Base-by-base conservation (phyloP, 1,140 invertebrate genomes). In the Zaprionus davidi region DNA sequence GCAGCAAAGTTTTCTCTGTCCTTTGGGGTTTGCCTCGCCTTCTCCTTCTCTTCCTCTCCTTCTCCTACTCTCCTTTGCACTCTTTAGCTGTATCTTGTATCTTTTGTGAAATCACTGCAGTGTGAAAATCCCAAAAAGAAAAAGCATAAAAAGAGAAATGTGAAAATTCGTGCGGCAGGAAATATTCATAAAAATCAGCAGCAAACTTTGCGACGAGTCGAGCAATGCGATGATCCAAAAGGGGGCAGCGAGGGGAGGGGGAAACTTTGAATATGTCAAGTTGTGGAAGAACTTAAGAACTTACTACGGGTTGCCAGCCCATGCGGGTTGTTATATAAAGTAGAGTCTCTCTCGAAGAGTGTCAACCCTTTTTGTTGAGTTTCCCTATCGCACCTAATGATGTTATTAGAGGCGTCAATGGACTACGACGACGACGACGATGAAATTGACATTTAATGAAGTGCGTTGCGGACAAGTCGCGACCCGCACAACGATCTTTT, bases 391-490 rank as follows among this genome's bases (percentile, higher is more conserved):
- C 49, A 63, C 26, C 72, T 88, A 88, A 88, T 88, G 85, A 88
- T 90, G 81, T 81, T 88, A 82, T 88, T 88, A 90, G 44, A 36
- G 72, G 44, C 79, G 72, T 90, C 85, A 85, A 90, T 88, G 85
- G 79, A 88, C 81, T 79, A 90, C 85, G 41, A 44, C 38, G 38
- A 88, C 81, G 41, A 88, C 81, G 41, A 17, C 85, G 46, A 44
- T 81, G 46, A 81, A 88, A 88, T 88, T 84, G 85, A 88, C 81
- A 86, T 86, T 86, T 86, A 86, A 86, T 86, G 79, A 86, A 86
- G 82, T 79, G 75, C 79, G 20, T 51, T 0, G 17, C 44, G 44
- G 20, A n/a, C n/a, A 46, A 46, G 41, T 46, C 46, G 26, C 58
- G 77, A 79, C 84, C 84, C 84, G 84, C 81, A 88, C 77, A 88